Conservation (phyloP, 1,140 invertebrate species). For the Phocides pigmalion region DNA sequence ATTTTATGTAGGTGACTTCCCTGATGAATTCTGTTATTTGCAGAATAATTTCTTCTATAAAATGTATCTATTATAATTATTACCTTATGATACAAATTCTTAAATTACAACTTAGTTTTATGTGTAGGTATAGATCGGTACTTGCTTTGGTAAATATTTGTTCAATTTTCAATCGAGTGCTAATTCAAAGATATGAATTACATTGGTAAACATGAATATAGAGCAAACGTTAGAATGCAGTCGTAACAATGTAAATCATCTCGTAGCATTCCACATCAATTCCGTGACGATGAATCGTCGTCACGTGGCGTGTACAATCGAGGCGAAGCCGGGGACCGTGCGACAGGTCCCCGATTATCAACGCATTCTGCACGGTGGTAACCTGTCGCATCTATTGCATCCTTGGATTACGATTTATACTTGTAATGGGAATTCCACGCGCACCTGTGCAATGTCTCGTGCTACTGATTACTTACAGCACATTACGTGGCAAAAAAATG, state of each 20-base stretch:
- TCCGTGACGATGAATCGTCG: slow-evolving; percentile 37
- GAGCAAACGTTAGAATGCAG: not conserved
- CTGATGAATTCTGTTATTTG: too few species aligned
- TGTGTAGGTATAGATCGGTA: too few species aligned
- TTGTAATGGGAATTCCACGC: slow-evolving; percentile 61
- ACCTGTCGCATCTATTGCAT: slow-evolving; percentile 55
- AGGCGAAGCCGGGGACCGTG: slow-evolving; percentile 60
- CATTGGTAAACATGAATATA: not conserved
- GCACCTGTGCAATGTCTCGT: slow-evolving; percentile 51
- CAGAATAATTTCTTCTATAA: too few species aligned
- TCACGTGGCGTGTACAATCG: slow-evolving; percentile 52
- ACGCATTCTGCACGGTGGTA: slow-evolving; percentile 77
- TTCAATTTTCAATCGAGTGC: too few species aligned
- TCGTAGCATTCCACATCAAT: slow-evolving; percentile 38
- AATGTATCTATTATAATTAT: too few species aligned
- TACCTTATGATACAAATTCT: too few species aligned
- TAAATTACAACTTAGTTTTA: too few species aligned
- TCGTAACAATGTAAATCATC: slow-evolving; percentile 16
- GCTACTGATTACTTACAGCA: slow-evolving; percentile 38
- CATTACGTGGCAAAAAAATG: slow-evolving; percentile 7
- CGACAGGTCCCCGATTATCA: slow-evolving; percentile 78
- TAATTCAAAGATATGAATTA: too few species aligned
- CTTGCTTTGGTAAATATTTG: too few species aligned
- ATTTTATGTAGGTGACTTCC: too few species aligned
- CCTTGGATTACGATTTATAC: slow-evolving; percentile 46